Evolutionary conservation across 2,888 invertebrate genomes (phyloP).

Genomic region (Zonitis immaculata): DNA sequence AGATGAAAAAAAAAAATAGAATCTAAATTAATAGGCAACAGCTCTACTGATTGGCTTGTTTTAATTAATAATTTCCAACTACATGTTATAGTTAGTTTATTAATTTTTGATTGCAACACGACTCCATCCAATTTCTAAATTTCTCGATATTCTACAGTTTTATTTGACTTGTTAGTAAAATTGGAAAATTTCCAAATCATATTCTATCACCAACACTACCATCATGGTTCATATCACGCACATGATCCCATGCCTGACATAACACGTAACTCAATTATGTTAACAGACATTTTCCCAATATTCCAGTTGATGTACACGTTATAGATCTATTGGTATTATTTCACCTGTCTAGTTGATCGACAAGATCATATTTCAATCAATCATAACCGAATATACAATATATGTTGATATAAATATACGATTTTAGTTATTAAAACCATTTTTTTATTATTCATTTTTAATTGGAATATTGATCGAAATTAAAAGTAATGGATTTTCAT

Average conservation of each 20-base stretch:
- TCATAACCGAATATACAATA: neutral
- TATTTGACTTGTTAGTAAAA: slow-evolving; percentile 15
- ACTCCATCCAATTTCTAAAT: neutral
- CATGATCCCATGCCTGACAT: slow-evolving; percentile 34
- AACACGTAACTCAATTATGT: slow-evolving; percentile 40
- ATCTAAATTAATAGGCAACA: neutral
- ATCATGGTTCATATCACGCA: slow-evolving; percentile 19
- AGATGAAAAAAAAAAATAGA: too few species aligned
- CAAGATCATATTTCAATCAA: neutral
- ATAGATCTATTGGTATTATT: neutral
- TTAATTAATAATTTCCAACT: neutral
- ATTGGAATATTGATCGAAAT: too few species aligned
- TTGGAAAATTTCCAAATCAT: slow-evolving; percentile 15
- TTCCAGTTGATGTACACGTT: slow-evolving; percentile 28
- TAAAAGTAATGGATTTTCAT: too few species aligned
- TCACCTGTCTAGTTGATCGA: neutral
- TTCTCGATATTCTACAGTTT: neutral
- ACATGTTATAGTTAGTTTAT: neutral
- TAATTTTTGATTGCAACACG: neutral
- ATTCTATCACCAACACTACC: neutral
- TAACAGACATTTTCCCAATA: slow-evolving; percentile 41
- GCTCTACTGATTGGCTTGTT: neutral
- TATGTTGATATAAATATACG: too few species aligned
- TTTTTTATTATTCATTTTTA: too few species aligned
- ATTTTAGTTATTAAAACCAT: too few species aligned